phyloP scores from a whole-genome alignment of 2,888 invertebrate genomes.

The Clitarchus hookeri region DNA sequence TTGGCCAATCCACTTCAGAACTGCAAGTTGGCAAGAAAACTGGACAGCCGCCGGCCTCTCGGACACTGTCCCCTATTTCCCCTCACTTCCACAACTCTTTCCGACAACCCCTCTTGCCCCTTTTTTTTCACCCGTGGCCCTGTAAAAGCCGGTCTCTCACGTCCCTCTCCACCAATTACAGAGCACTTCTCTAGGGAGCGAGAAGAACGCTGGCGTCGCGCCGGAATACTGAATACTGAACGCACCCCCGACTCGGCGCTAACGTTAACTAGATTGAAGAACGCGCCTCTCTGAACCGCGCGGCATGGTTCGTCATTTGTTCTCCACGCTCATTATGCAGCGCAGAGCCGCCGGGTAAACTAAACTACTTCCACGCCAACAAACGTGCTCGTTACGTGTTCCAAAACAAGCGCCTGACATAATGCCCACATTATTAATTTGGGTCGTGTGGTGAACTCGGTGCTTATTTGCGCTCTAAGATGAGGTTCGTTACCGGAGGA shows the following conservation, averaged over 20 bases:
- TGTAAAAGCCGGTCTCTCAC: not conserved
- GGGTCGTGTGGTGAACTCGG: too few species aligned
- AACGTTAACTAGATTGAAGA: not conserved
- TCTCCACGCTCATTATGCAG: not conserved
- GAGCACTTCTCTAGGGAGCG: not conserved
- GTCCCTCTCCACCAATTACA: not conserved
- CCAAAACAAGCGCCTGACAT: too few species aligned
- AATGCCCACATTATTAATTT: too few species aligned
- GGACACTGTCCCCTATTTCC: not conserved
- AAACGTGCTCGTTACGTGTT: too few species aligned
- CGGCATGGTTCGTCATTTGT: not conserved
- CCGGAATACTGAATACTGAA: not conserved
- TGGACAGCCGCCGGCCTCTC: not conserved
- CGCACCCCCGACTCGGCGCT: not conserved
- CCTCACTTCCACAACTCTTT: too few species aligned
- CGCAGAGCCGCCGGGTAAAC: too few species aligned
- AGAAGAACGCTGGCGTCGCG: not conserved
- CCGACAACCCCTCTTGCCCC: too few species aligned
- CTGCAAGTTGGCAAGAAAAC: not conserved
- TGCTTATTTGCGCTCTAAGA: too few species aligned
- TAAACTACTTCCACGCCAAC: too few species aligned
- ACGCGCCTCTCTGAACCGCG: not conserved
- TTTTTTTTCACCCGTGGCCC: too few species aligned
- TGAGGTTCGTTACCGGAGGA: too few species aligned
- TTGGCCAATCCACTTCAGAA: slow-evolving; percentile 8